phyloP scores from a whole-genome alignment of 2,113 vertebrate genomes.

The Amphilophus citrinellus region DNA sequence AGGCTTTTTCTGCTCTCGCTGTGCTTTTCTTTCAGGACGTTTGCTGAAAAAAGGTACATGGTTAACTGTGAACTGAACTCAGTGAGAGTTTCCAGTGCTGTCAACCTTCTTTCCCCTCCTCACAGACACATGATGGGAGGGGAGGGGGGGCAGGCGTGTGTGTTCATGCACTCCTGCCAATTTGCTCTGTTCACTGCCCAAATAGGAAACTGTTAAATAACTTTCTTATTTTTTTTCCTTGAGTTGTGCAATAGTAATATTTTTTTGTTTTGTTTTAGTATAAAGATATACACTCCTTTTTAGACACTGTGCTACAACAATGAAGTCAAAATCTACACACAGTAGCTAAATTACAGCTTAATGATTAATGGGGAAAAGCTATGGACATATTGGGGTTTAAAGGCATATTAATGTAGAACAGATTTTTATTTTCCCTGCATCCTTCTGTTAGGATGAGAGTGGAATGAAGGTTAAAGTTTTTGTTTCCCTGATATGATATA shows the following conservation, averaged over 20 bases:
- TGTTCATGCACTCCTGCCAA: conserved; percentile 34
- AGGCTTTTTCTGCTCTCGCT: conserved; percentile 43
- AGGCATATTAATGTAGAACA: neutral
- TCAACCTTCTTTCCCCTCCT: conserved; percentile 37
- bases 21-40: conserved; percentile 45
- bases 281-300: neutral
- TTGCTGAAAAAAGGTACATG: neutral
- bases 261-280: neutral
- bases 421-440: neutral
- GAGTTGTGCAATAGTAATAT: conserved; percentile 57
- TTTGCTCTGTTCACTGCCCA: conserved; percentile 42
- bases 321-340: neutral
- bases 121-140: conserved; percentile 50
- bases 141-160: conserved; percentile 31
- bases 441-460: conserved; percentile 10
- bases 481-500: conserved; percentile 28
- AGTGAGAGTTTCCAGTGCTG: conserved; percentile 68
- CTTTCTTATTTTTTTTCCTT: conserved; percentile 14
- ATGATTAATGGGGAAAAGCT: neutral
- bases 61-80: conserved; percentile 22
- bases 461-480: neutral
- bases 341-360: neutral
- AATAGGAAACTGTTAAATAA: conserved; percentile 70
- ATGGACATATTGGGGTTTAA: neutral
- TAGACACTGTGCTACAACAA: neutral